Evolutionary conservation across 2,797 vertebrate species (phyloP).

Genomic region (Lemur catta): DNA sequence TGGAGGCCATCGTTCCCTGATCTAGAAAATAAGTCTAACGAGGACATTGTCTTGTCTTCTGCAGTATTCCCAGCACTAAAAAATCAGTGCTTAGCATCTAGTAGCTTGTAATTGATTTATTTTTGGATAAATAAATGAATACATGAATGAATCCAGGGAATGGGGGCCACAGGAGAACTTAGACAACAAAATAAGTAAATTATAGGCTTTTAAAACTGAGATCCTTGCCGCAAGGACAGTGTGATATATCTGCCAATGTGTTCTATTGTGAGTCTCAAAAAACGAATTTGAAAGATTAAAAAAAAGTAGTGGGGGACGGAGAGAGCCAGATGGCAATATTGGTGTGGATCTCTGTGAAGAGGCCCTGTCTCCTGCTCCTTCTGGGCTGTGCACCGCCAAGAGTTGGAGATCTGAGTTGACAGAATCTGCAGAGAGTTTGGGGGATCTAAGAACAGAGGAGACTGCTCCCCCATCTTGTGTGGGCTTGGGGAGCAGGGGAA

Average conservation of each 20-base stretch:
- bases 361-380: accelerated
- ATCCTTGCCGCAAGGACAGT: background rate
- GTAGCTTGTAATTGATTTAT: background rate
- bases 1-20: background rate
- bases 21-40: background rate
- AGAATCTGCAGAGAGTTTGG: background rate
- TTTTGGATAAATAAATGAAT: background rate
- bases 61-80: background rate
- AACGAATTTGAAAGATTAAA: background rate
- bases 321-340: background rate
- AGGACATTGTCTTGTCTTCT: background rate
- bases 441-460: background rate
- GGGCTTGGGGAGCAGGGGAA: background rate
- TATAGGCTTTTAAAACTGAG: background rate
- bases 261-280: background rate
- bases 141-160: background rate
- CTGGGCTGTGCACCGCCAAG: background rate
- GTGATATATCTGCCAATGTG: background rate
- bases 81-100: background rate
- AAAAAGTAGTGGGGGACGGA: background rate
- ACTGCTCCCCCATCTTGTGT: background rate
- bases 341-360: background rate
- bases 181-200: background rate
- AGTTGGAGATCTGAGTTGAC: background rate
- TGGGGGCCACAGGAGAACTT: background rate